phyloP scores from a whole-genome alignment of 2,888 invertebrate genomes.

The Aphrophora alni region DNA sequence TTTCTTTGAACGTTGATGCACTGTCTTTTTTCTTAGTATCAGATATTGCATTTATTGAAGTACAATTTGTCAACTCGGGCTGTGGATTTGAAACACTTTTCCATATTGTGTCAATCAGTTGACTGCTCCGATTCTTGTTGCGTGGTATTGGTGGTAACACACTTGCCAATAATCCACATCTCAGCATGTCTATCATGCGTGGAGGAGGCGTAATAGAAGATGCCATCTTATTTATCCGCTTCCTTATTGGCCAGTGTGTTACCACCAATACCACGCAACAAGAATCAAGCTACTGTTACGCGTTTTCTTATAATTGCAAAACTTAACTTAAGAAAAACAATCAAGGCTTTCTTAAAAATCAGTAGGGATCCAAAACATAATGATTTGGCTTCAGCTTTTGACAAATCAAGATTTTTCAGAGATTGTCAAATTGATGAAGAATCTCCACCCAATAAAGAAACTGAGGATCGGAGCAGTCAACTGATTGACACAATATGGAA shows the following conservation, averaged over 20 bases:
- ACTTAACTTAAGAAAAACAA: slow-evolving; percentile 19
- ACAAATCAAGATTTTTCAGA: slow-evolving; percentile 9
- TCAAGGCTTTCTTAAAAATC: slow-evolving; percentile 29
- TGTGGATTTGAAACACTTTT: no score
- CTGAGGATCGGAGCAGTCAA: no score
- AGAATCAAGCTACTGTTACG: background rate
- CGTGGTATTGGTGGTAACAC: slow-evolving; percentile 20
- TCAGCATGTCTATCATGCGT: slow-evolving; percentile 17
- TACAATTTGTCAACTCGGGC: no score
- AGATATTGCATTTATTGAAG: no score
- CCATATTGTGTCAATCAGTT: no score
- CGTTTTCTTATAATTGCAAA: slow-evolving; percentile 20
- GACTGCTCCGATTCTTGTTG: slow-evolving; percentile 16
- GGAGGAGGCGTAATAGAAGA: slow-evolving; percentile 44
- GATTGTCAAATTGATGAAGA: background rate
- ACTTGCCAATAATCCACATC: slow-evolving; percentile 17
- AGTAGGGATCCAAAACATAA: slow-evolving; percentile 2
- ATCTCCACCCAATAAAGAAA: background rate
- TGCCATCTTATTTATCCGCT: slow-evolving; percentile 47
- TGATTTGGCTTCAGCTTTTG: slow-evolving; percentile 17
- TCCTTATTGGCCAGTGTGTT: slow-evolving; percentile 32
- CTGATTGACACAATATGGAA: no score
- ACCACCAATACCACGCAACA: slow-evolving; percentile 15
- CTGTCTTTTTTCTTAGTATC: no score
- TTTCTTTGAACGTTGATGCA: no score